Base-by-base conservation (phyloP, 53 echinoderm and acorn worm genomes). In the Stichopus horrens region DNA sequence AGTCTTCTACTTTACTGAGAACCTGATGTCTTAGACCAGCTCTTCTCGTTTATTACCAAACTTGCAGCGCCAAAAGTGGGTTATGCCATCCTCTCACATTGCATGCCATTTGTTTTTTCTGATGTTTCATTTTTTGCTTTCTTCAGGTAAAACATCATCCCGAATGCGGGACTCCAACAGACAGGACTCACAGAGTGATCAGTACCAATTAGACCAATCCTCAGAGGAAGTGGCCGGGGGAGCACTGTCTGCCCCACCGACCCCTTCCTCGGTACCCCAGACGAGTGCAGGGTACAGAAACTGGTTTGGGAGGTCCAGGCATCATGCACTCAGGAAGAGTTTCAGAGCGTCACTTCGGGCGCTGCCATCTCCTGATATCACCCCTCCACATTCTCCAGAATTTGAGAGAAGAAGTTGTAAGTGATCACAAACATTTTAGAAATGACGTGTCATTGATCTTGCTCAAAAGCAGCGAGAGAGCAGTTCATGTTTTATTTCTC, bases 241-340 rank as follows among this genome's bases (percentile, higher is more conserved):
- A 20, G 92, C 91, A 4, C 91, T 95, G 74, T 97, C 95, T 4
- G 95, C 95, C 51, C 97, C 94, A 11, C 91, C 97, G 86, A 97
- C 96, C 7, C 94, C 99, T 7, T 93, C 94, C 14, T 90, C 94
- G 0, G 79, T 88, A 88, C 87, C 87, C 11, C 73, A 74, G 54
- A 74, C 55, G 4, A 86, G 54, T 74, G 63, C 91, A 58, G 94
- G 91, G 5, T 87, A 83, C 58, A 90, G 88, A 37, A 83, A 58
- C 68, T 83, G 94, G 58, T 86, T 93, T 20, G 77, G 93, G 5
- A 18, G 87, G 85, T 90, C 76, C 86, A 89, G 20, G 86, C 86
- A 90, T 75, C 92, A 56, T 74, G 89, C 60, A 74, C 86, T 19
- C 89, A 86, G 55, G 86, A 94, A n/a, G 87, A 91, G 68, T 59